Evolutionary conservation across 2,888 invertebrate species (phyloP), one percentile per base, ranked within the genome.

Genomic region (Cabera pusaria): DNA sequence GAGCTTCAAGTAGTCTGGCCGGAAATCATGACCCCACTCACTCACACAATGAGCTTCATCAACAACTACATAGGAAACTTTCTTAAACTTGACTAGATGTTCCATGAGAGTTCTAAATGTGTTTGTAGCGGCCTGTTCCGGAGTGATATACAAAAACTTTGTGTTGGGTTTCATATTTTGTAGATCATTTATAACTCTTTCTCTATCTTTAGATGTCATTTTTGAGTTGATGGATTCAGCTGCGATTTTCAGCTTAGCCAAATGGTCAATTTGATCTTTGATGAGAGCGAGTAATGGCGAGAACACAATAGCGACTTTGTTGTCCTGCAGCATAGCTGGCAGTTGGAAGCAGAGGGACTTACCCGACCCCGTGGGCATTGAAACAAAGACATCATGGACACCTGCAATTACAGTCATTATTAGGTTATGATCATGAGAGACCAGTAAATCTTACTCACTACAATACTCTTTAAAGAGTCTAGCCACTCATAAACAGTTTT

Each of bases 21-120:
- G 91, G 75, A 99, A 99, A 79, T 99, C 98, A 82, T 99, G 99
- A 0, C 99, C 99, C 99, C 99, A 99, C 64, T 99, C 96, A 61
- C 97, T 98, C 0, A 99, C 97, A 86, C 98, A 98, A 82, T 98
- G 98, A 1, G 98, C 98, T 87, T 99, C 99, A 82, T 99, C 99
- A 5, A 99, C 95, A 9, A 98, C 94, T 59, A 99, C 93, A 75
- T 96, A 97, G 0, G 95, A 94, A 2, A 99, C 81, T 67, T 96
- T 93, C 35, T 94, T 92, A 62, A 93, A 92, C 59, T 93, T 94
- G 35, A 93, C 83, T 53, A 98, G 81, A 58, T 93, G 92, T 10
- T 91, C 90, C 44, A 95, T 84, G 1, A 96, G 73, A 23, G 88
- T 85, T 73, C 93, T 93, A 67, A 96, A 96, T 28, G 91, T 92